Conservation (phyloP, 2,888 invertebrate genomes). For the Dastarcus helophoroides region DNA sequence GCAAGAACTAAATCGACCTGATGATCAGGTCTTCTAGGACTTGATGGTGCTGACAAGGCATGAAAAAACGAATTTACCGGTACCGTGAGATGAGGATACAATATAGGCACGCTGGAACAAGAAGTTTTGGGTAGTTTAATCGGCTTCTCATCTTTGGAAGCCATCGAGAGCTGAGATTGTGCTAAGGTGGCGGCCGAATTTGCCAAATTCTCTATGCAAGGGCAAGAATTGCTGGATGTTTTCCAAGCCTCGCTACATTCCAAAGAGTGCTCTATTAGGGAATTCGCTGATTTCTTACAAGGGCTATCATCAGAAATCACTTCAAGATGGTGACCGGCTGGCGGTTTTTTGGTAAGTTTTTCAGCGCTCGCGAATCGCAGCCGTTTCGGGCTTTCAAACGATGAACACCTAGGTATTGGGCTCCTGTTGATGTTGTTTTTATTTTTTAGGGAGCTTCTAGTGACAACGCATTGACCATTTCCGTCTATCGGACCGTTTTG, state of each 20-base stretch:
- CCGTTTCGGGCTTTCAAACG: slow-evolving; percentile 74
- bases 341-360: slow-evolving; percentile 36
- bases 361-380: slow-evolving; percentile 54
- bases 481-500: slow-evolving; percentile 20
- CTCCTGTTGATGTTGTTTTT: slow-evolving; percentile 46
- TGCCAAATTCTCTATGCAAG: slow-evolving; percentile 52
- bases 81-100: slow-evolving; percentile 25
- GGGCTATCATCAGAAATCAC: slow-evolving; percentile 48
- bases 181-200: slow-evolving; percentile 31
- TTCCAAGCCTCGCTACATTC: slow-evolving; percentile 36
- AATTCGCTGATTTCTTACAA: slow-evolving; percentile 40
- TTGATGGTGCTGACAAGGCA: slow-evolving; percentile 30
- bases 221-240: slow-evolving; percentile 55
- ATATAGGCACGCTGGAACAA: slow-evolving; percentile 30
- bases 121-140: slow-evolving; percentile 14
- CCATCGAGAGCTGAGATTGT: slow-evolving; percentile 29
- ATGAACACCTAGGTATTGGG: slow-evolving; percentile 55
- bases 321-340: slow-evolving; percentile 40
- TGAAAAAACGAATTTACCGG: slow-evolving; percentile 21
- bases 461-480: slow-evolving; percentile 29
- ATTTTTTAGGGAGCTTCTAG: slow-evolving; percentile 60
- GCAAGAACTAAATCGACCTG: slow-evolving; percentile 17
- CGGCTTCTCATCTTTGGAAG: slow-evolving; percentile 20
- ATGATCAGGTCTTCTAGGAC: slow-evolving; percentile 22
- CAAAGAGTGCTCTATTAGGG: slow-evolving; percentile 41